These are phyloP conservation scores for Karalla daura DNA, from an alignment of 2,797 vertebrate genomes.

Conservation along the genomic window DNA sequence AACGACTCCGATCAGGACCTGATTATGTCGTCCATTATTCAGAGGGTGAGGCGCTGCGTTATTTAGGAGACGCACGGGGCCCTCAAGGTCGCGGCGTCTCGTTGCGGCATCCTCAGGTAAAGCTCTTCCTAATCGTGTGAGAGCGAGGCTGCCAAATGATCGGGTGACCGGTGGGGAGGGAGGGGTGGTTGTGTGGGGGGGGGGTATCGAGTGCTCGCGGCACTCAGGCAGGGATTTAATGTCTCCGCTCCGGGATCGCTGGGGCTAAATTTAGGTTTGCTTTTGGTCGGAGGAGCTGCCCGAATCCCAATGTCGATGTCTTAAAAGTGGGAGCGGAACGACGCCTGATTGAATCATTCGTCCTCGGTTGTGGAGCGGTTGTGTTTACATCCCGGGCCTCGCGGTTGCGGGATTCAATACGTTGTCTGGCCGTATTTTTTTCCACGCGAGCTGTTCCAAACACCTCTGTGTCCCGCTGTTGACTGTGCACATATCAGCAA, in stretches of 20 bases:
- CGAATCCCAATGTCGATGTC: no score
- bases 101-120: neutral
- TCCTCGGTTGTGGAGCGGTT: neutral
- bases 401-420: neutral
- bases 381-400: neutral
- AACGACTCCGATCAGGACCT: neutral
- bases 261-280: no score
- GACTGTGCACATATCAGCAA: neutral
- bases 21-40: neutral
- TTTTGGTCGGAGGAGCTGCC: no score
- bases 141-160: slow-evolving; percentile 4
- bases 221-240: slow-evolving; percentile 10
- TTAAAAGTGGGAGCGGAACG: no score
- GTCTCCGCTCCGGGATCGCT: neutral
- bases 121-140: no score
- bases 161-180: no score
- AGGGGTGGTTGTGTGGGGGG: no score
- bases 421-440: neutral
- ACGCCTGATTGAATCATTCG: no score
- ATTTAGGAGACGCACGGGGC: slow-evolving; percentile 1
- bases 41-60: neutral
- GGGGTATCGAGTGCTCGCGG: neutral
- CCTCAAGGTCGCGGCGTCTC: slow-evolving; percentile 12
- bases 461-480: neutral
- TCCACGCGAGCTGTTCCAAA: neutral